Percentiles rank a stretch among this genome's conserved stretches.
phyloP scores from a whole-genome alignment of 1,140 invertebrate genomes.

The Nixonia krombeini region DNA sequence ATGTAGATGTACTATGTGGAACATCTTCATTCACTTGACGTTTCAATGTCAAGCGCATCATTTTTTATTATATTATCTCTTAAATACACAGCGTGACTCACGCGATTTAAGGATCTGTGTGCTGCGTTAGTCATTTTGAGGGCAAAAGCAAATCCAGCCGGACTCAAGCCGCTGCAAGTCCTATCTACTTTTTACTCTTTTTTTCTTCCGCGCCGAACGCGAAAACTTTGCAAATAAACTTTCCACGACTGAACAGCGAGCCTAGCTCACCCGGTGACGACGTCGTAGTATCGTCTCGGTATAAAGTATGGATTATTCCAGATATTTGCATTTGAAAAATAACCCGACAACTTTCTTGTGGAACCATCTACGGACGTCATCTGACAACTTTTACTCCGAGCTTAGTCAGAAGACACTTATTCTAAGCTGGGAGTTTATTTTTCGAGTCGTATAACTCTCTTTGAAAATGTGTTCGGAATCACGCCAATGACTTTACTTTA shows the following conservation, averaged over 20 bases:
- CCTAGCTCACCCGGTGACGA: slow-evolving; percentile 45
- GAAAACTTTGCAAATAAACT: slow-evolving; percentile 64
- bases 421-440: slow-evolving; percentile 45
- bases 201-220: slow-evolving; percentile 38
- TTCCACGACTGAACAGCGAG: slow-evolving; percentile 47
- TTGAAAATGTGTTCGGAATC: slow-evolving; percentile 3
- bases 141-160: too few relatives aligned
- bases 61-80: too few relatives aligned
- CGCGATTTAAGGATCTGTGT: too few relatives aligned
- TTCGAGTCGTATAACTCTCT: slow-evolving; percentile 21
- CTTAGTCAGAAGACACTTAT: slow-evolving; percentile 45
- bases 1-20: too few relatives aligned
- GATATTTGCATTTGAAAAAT: slow-evolving; percentile 70
- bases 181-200: too few relatives aligned
- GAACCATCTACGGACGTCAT: slow-evolving; percentile 40
- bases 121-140: too few relatives aligned
- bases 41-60: too few relatives aligned
- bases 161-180: too few relatives aligned
- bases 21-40: too few relatives aligned
- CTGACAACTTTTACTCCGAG: slow-evolving; percentile 47
- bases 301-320: slow-evolving; percentile 71
- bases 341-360: slow-evolving; percentile 58
- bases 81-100: too few relatives aligned
- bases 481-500: neutral
- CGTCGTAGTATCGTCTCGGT: slow-evolving; percentile 58